Percentiles rank a stretch among this genome's conserved stretches.
phyloP scores from a whole-genome alignment of 2,888 invertebrate species.

The Saturnia japonica region DNA sequence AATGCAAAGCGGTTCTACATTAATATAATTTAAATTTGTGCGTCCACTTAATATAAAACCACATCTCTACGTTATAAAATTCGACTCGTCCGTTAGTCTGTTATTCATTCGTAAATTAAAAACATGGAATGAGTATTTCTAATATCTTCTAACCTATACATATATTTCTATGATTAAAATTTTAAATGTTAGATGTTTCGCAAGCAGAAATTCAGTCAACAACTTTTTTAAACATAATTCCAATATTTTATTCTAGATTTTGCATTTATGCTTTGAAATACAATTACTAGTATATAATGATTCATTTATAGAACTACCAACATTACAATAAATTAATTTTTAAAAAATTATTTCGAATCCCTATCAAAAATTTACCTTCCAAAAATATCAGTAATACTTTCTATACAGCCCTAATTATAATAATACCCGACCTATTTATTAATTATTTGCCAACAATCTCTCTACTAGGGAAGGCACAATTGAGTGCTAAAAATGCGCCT shows the following conservation, averaged over 20 bases:
- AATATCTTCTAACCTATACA: not conserved
- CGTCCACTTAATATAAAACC: not conserved
- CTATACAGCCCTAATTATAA: not conserved
- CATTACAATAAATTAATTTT: not conserved
- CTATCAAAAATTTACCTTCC: not conserved
- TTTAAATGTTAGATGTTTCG: not conserved
- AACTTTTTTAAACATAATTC: not conserved
- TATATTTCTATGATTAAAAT: not conserved
- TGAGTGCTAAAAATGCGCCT: not conserved
- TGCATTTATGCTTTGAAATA: not conserved
- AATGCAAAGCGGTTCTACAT: conserved; percentile 8
- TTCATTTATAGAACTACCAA: conserved; percentile 1
- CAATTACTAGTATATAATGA: not conserved
- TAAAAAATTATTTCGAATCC: not conserved
- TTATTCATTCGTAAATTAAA: not conserved
- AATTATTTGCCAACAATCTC: not conserved
- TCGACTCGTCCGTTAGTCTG: not conserved
- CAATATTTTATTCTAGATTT: not conserved
- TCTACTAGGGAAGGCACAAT: not conserved
- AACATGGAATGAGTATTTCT: not conserved
- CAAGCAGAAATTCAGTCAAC: not conserved
- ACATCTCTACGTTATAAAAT: not conserved
- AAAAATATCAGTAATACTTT: conserved; percentile 6
- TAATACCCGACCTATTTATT: not conserved
- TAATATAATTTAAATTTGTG: not conserved